phyloP scores from a whole-genome alignment of 2,888 invertebrate species.

The Poecilobothrus nobilitatus region DNA sequence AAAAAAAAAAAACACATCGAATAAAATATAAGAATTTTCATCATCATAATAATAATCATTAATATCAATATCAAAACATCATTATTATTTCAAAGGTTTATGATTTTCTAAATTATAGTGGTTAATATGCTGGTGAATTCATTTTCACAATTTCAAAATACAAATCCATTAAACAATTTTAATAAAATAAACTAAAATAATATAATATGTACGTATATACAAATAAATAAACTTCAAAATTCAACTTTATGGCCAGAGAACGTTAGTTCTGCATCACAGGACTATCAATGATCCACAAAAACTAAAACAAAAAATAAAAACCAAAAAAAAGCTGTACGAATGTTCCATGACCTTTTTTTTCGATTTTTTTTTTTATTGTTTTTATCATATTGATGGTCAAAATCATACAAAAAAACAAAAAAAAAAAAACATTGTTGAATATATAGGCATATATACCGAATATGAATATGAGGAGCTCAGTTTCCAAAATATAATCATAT shows the following conservation, averaged over 20 bases:
- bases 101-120: background rate
- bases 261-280: conserved; percentile 1
- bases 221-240: background rate
- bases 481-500: no score
- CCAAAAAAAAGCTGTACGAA: background rate
- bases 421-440: background rate
- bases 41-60: no score
- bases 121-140: background rate
- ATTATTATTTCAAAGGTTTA: background rate
- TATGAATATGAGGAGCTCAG: no score
- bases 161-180: no score
- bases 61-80: background rate
- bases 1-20: no score
- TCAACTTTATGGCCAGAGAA: background rate
- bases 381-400: background rate
- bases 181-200: no score
- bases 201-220: background rate
- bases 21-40: no score
- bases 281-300: conserved; percentile 1
- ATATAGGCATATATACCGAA: background rate
- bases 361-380: no score
- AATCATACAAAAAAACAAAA: background rate
- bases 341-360: no score
- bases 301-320: background rate
- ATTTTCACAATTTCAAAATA: background rate